Evolutionary conservation across 2,797 vertebrate species (phyloP).

Genomic region (Coregonus sp.): DNA sequence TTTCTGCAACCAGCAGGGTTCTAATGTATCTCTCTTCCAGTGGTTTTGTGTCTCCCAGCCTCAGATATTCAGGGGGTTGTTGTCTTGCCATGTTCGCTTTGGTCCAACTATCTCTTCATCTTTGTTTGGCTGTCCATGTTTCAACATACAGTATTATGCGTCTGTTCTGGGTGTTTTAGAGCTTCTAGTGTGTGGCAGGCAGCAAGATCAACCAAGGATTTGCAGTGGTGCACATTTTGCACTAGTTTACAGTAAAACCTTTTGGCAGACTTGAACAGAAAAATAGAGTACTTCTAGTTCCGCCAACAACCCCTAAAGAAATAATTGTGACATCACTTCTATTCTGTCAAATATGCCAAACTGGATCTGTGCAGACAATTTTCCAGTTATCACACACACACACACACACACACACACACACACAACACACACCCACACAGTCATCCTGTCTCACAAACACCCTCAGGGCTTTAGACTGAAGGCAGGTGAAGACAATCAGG

Average conservation of each 20-base stretch:
- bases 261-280: neutral
- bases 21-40: constrained; percentile 42
- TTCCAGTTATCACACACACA: no score
- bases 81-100: constrained; percentile 46
- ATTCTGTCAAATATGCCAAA: no score
- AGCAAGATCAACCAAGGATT: neutral
- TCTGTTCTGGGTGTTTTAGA: constrained; percentile 22
- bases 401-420: no score
- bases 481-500: neutral
- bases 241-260: no score
- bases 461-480: neutral
- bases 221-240: neutral
- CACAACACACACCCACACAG: no score
- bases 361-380: no score
- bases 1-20: constrained; percentile 24
- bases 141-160: constrained; percentile 8
- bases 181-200: neutral
- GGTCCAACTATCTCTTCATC: constrained; percentile 26
- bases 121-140: constrained; percentile 35
- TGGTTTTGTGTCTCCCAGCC: constrained; percentile 5
- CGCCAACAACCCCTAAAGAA: no score
- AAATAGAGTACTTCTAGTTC: neutral
- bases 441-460: no score
- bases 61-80: constrained; percentile 37
- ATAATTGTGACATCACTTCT: no score